Evolutionary conservation across 1,140 invertebrate species (phyloP).

Genomic region (Drosophila sp.): DNA sequence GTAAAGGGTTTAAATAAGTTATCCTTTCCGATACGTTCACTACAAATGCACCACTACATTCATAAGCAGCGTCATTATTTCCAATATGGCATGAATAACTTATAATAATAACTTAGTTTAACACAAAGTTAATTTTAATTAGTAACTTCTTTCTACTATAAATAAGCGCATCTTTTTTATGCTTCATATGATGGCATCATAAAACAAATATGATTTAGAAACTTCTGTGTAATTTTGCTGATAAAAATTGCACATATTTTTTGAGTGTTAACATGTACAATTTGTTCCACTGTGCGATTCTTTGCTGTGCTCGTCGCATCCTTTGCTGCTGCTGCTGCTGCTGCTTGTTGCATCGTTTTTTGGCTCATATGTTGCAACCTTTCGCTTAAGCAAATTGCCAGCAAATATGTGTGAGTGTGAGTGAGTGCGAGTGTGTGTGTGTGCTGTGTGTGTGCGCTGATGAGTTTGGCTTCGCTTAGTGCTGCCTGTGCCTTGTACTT

Average conservation of each 20-base stretch:
- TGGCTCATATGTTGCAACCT: constrained; percentile 52
- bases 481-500: constrained; percentile 46
- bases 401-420: constrained; percentile 31
- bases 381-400: constrained; percentile 79
- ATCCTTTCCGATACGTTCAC: too few relatives aligned
- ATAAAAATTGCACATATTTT: not conserved
- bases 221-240: too few relatives aligned
- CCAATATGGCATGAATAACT: too few relatives aligned
- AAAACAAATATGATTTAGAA: too few relatives aligned
- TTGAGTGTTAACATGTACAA: not conserved
- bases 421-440: constrained; percentile 15
- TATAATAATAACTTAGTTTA: too few relatives aligned
- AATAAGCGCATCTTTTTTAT: too few relatives aligned
- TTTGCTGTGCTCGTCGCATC: constrained; percentile 16
- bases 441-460: constrained; percentile 39
- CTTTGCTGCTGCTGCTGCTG: constrained; percentile 26
- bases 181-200: too few relatives aligned
- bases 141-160: too few relatives aligned
- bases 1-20: too few relatives aligned
- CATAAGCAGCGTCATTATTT: too few relatives aligned
- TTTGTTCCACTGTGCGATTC: not conserved
- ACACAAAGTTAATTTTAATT: too few relatives aligned
- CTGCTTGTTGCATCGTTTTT: constrained; percentile 42
- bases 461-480: constrained; percentile 49
- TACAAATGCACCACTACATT: too few relatives aligned